Percentiles rank a stretch among this genome's conserved stretches.
These are phyloP conservation scores for Origma solitaria DNA, from an alignment of 2,113 vertebrate genomes.

Conservation along the genomic window DNA sequence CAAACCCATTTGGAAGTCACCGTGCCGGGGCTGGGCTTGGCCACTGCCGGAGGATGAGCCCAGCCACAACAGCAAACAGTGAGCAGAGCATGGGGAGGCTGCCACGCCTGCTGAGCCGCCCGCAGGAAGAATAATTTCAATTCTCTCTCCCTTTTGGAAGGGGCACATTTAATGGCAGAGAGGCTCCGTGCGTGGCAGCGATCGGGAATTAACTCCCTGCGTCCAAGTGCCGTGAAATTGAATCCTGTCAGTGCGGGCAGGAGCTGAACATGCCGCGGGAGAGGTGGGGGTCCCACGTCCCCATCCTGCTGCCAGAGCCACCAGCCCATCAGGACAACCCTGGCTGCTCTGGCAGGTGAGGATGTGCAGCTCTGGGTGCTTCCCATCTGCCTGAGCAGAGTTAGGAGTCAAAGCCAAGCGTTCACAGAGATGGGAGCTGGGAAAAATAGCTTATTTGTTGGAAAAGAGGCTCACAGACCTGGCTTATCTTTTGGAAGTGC, in stretches of 20 bases:
- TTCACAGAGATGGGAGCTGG: rapidly evolving
- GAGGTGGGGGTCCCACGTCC: rapidly evolving
- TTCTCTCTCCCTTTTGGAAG: constrained; percentile 7
- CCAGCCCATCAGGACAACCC: not conserved
- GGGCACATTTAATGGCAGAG: not conserved
- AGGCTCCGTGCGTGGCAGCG: not conserved
- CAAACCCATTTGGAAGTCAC: not conserved
- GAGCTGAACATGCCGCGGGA: not conserved
- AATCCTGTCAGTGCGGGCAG: not conserved
- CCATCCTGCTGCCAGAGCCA: not conserved
- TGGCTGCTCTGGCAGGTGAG: not conserved
- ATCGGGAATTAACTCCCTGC: not conserved
- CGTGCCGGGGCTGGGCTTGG: not conserved
- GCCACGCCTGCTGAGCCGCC: not conserved
- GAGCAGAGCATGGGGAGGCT: not conserved
- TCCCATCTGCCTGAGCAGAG: not conserved
- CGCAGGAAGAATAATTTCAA: not conserved
- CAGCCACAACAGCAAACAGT: not conserved
- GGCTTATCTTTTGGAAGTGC: rapidly evolving
- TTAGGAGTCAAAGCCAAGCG: rapidly evolving
- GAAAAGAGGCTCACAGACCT: not conserved
- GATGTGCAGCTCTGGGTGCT: not conserved
- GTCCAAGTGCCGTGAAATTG: constrained; percentile 46
- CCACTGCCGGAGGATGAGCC: not conserved
- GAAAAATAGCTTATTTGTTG: not conserved